These are phyloP conservation scores for Lasioglossum zephyrum DNA, from an alignment of 2,888 invertebrate species.

Conservation along the genomic window DNA sequence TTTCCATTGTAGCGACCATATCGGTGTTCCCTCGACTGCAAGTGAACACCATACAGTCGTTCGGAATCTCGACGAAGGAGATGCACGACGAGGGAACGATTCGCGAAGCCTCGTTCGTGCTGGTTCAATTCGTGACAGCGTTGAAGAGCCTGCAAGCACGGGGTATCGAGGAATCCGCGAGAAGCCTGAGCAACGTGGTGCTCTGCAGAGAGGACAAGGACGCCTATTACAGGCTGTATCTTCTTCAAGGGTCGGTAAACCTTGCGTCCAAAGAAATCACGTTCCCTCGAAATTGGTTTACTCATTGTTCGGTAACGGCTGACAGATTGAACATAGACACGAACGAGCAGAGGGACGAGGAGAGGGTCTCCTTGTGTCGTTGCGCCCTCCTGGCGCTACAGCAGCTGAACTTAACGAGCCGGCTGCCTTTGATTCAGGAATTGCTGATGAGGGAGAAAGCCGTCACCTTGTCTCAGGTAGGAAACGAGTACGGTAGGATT, in stretches of 20 bases:
- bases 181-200: slow-evolving; percentile 90
- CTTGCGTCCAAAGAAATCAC: neutral
- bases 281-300: slow-evolving; percentile 20
- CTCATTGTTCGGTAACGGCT: slow-evolving; percentile 48
- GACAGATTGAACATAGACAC: slow-evolving; percentile 89
- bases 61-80: slow-evolving; percentile 86
- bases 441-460: slow-evolving; percentile 89
- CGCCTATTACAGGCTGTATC: slow-evolving; percentile 88
- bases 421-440: slow-evolving; percentile 89
- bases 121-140: slow-evolving; percentile 92
- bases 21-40: slow-evolving; percentile 91
- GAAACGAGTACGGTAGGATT: neutral
- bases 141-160: slow-evolving; percentile 93
- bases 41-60: slow-evolving; percentile 90
- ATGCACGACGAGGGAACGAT: slow-evolving; percentile 85
- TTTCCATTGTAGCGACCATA: slow-evolving; percentile 88
- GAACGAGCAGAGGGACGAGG: slow-evolving; percentile 87
- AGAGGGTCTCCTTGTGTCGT: slow-evolving; percentile 90
- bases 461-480: slow-evolving; percentile 88
- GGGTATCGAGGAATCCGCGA: slow-evolving; percentile 92
- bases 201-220: slow-evolving; percentile 89
- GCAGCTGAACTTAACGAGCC: slow-evolving; percentile 88
- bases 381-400: slow-evolving; percentile 90
- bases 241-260: slow-evolving; percentile 89
- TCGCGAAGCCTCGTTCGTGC: slow-evolving; percentile 90